These are phyloP conservation scores for Okamejei kenojei DNA, from an alignment of 2,797 vertebrate genomes.

Conservation along the genomic window DNA sequence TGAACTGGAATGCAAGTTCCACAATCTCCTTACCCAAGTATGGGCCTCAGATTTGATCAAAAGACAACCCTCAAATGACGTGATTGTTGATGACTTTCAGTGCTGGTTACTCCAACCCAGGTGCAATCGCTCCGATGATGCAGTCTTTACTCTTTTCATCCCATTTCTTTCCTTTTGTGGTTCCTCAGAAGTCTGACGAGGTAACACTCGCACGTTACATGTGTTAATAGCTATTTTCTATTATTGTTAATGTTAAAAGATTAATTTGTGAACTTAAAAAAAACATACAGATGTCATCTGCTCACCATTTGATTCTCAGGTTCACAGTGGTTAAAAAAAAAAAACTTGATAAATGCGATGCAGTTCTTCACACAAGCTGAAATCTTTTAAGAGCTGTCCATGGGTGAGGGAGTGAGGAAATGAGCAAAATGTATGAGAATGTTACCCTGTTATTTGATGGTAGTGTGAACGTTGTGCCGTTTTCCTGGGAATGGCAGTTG, in stretches of 20 bases:
- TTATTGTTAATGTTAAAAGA: conserved; percentile 9
- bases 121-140: neutral
- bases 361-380: conserved; percentile 31
- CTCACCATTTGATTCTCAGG: neutral
- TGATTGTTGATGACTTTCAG: neutral
- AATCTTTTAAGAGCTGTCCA: conserved; percentile 41
- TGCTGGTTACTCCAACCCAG: neutral
- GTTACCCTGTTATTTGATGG: conserved; percentile 58
- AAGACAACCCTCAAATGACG: neutral
- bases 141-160: neutral
- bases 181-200: neutral
- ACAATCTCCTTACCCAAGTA: neutral
- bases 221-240: neutral
- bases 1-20: neutral
- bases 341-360: conserved; percentile 18
- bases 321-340: neutral
- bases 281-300: too few species aligned
- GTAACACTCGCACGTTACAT: neutral
- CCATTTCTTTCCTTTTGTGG: neutral
- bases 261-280: neutral
- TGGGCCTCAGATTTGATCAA: neutral
- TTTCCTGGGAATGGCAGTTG: conserved; percentile 83
- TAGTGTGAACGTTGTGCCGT: conserved; percentile 65
- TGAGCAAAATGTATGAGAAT: conserved; percentile 53
- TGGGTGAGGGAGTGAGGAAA: conserved; percentile 45